Evolutionary conservation across 2,888 invertebrate species (phyloP).

Genomic region (Limulus polyphemus): DNA sequence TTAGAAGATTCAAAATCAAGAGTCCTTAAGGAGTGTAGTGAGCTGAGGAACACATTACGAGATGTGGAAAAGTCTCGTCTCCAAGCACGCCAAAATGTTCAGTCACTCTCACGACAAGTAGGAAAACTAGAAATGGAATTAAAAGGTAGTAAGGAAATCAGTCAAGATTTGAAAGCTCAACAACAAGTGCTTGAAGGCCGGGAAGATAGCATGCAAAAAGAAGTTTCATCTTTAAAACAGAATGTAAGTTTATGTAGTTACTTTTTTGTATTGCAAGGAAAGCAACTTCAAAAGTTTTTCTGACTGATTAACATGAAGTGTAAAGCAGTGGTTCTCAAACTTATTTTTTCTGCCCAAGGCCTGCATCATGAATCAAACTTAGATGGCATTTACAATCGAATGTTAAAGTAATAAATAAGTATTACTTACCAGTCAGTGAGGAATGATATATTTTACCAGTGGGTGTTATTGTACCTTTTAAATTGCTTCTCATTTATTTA

Average conservation of each 20-base stretch:
- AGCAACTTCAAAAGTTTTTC: too few relatives aligned
- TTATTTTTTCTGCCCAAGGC: too few relatives aligned
- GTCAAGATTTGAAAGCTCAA: constrained; percentile 34
- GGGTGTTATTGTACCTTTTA: too few relatives aligned
- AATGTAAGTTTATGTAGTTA: constrained; percentile 30
- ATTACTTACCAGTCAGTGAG: too few relatives aligned
- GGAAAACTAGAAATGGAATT: constrained; percentile 51
- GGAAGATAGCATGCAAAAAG: constrained; percentile 37
- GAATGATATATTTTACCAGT: too few relatives aligned
- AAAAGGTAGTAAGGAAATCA: constrained; percentile 37
- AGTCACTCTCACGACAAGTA: constrained; percentile 36
- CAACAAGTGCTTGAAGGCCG: constrained; percentile 38
- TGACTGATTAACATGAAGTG: too few relatives aligned
- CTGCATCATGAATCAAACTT: too few relatives aligned
- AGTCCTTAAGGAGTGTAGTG: not conserved
- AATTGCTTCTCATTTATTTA: too few relatives aligned
- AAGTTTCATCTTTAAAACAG: constrained; percentile 38
- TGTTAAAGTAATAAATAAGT: too few relatives aligned
- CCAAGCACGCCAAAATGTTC: constrained; percentile 58
- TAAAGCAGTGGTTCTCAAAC: too few relatives aligned
- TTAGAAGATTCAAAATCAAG: not conserved
- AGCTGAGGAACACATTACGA: constrained; percentile 45
- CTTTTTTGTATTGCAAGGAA: not conserved
- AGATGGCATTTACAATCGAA: too few relatives aligned
- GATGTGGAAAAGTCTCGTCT: constrained; percentile 58